Evolutionary conservation across 2,113 vertebrate species (phyloP).

Genomic region (Zosterops hypoxanthus): DNA sequence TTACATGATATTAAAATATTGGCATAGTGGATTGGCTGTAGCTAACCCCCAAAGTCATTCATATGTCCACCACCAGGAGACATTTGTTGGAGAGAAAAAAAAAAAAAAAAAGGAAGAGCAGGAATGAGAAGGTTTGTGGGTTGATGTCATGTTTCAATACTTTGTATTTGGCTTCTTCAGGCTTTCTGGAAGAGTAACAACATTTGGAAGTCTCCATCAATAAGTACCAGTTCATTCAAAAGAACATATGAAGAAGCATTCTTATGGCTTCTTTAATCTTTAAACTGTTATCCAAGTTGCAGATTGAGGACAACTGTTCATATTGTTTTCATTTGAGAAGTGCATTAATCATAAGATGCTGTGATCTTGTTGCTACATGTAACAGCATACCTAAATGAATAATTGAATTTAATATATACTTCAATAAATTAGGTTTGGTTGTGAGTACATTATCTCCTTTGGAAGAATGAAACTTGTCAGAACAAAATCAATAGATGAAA

Average conservation of each 20-base stretch:
- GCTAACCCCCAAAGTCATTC: neutral
- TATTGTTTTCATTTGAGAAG: neutral
- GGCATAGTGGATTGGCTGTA: neutral
- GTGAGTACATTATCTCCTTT: neutral
- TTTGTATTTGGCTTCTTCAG: neutral
- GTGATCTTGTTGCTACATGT: neutral
- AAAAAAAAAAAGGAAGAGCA: neutral
- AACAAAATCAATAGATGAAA: neutral
- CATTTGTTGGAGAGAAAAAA: neutral
- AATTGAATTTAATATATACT: neutral
- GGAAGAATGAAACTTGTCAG: neutral
- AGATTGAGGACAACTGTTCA: neutral
- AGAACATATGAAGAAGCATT: neutral
- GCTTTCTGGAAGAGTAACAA: neutral
- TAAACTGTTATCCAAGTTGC: neutral
- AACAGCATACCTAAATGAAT: neutral
- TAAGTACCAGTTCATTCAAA: neutral
- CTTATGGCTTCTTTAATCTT: neutral
- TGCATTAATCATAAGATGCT: neutral
- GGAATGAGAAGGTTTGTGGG: neutral
- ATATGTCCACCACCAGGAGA: neutral
- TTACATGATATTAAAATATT: neutral
- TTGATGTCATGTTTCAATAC: neutral
- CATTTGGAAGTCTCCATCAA: neutral
- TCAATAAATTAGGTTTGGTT: neutral